Evolutionary conservation across 2,888 invertebrate genomes (phyloP), one percentile per base, ranked within the genome.

Genomic region (Pristionchus mayeri): DNA sequence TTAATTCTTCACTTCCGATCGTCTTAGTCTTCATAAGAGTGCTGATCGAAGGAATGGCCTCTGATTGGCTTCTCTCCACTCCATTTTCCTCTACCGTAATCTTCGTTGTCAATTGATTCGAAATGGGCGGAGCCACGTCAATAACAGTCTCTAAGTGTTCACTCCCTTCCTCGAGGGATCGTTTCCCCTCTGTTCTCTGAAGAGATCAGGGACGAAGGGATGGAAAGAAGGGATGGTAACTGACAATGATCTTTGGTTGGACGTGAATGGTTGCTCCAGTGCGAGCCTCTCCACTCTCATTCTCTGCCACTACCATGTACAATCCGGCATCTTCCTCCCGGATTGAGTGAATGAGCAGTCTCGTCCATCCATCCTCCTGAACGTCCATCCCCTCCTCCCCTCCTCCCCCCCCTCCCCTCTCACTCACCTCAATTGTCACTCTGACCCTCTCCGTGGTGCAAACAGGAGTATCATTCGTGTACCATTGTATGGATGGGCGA

Each of bases 201-300:
- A 78, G 52, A 75, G 63, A 63, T 63, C 63, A 63, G 16, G 18
- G 34, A 63, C 34, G 0, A 63, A 18, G n/a, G n/a, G n/a, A n/a
- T n/a, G n/a, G n/a, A n/a, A n/a, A n/a, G n/a, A n/a, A n/a, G n/a
- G n/a, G n/a, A n/a, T n/a, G 11, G 34, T 63, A 13, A 1, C 44
- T 40, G 6, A 75, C 83, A 40, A n/a, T 75, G 9, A 75, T 18
- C 24, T 52, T 86, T 54, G 86, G 86, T 63, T 87, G 86, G 27
- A 95, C 95, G 48, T 95, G 95, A 44, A 96, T 93, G 89, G 96
- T 95, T 16, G 96, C 95, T 90, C 96, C 96, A 90, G 96, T 96
- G 93, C 96, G 96, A 21, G 97, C 97, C 27, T 96, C 95, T 52
- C 98, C 98, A 60, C 97, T 95, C 91, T 96, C 96, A 93, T 98